Evolutionary conservation across 2,797 vertebrate genomes (phyloP).

Genomic region (Anabas testudineus): DNA sequence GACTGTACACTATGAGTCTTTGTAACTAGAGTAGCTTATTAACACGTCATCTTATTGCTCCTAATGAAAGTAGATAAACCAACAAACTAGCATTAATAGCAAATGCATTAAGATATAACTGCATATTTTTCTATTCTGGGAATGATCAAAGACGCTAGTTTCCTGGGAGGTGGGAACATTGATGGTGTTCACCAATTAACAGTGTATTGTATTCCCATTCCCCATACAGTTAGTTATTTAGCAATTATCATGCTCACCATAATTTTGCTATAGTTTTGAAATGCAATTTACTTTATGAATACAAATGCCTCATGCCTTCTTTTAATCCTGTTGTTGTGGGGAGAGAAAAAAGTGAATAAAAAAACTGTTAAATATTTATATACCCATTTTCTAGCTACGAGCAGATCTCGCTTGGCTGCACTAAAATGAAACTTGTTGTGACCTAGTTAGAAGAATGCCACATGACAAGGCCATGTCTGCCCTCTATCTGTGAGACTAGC

Average conservation of each 20-base stretch:
- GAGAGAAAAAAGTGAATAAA: conserved; percentile 47
- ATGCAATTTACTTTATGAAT: conserved; percentile 69
- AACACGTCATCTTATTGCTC: conserved; percentile 41
- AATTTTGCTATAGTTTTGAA: conserved; percentile 57
- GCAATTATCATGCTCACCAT: conserved; percentile 67
- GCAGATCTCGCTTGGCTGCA: conserved; percentile 75
- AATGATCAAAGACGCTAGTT: conserved; percentile 76
- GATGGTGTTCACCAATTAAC: conserved; percentile 66
- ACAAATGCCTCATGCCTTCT: conserved; percentile 54
- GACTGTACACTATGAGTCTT: conserved; percentile 2
- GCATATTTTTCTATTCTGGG: conserved; percentile 41
- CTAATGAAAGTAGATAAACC: conserved; percentile 66
- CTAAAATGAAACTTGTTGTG: conserved; percentile 83
- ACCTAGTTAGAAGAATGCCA: conserved; percentile 82
- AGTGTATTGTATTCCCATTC: conserved; percentile 66
- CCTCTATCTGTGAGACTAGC: conserved; percentile 62
- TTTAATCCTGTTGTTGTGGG: conserved; percentile 58
- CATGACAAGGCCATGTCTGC: conserved; percentile 69
- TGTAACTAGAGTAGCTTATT: conserved; percentile 33
- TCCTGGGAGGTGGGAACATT: conserved; percentile 63
- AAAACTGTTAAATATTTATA: conserved; percentile 82
- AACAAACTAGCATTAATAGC: conserved; percentile 67
- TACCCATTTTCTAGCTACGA: conserved; percentile 73
- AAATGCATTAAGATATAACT: conserved; percentile 64
- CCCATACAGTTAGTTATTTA: conserved; percentile 69